A percentile compares a stretch with the other conserved stretches of the same genome.
Conservation (phyloP, 2,113 vertebrate species). For the Lipotes vexillifer region DNA sequence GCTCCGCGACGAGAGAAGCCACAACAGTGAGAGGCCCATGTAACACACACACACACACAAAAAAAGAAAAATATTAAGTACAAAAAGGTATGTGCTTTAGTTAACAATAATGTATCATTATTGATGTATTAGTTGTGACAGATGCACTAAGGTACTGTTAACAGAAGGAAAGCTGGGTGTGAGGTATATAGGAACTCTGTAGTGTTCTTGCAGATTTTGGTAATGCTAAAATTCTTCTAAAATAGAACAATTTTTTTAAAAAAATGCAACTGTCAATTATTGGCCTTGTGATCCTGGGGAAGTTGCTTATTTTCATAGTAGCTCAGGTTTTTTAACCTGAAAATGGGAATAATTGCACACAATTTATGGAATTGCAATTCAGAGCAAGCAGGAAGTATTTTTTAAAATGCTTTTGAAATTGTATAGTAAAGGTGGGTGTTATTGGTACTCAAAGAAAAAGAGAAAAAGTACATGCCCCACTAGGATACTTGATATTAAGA, state of each 20-base stretch:
- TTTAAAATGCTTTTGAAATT: background rate
- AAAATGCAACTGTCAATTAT: background rate
- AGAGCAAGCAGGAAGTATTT: background rate
- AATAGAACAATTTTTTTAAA: background rate
- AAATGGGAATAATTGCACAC: background rate
- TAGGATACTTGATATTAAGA: background rate
- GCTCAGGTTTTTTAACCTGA: background rate
- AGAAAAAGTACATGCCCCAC: rapidly evolving
- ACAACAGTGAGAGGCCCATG: no score
- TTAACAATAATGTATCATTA: background rate
- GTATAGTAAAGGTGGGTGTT: background rate
- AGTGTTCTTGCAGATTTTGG: background rate
- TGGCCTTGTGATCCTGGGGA: background rate
- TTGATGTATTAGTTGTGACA: background rate
- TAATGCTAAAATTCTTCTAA: background rate
- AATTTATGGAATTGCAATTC: background rate
- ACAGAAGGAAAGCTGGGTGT: background rate
- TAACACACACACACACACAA: no score
- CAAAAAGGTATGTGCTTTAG: background rate
- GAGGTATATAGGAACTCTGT: background rate
- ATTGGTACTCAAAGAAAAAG: background rate
- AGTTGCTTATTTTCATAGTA: background rate
- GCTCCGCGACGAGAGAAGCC: no score
- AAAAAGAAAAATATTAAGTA: background rate
- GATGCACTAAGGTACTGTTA: background rate